Conservation (phyloP, 2,888 invertebrate genomes). For the Crematogaster levior region DNA sequence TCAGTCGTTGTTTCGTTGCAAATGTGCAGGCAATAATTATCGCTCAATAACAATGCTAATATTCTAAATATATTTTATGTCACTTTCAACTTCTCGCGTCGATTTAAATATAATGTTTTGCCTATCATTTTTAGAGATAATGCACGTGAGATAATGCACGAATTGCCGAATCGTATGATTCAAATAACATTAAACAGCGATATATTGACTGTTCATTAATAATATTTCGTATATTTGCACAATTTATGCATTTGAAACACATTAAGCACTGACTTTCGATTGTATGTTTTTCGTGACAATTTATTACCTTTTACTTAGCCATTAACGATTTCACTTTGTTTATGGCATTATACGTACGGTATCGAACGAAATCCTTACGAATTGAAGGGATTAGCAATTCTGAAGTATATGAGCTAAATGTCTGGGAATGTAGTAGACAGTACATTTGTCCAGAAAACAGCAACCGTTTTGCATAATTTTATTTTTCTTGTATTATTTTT, state of each 20-base stretch:
- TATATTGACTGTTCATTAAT: background rate
- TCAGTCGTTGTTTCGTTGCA: background rate
- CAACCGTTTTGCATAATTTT: background rate
- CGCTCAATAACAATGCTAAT: background rate
- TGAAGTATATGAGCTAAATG: background rate
- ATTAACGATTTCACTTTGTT: background rate
- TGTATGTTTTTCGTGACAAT: background rate
- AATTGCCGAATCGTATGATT: background rate
- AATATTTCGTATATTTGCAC: background rate
- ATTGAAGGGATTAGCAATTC: background rate
- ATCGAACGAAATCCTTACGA: background rate
- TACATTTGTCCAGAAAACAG: background rate
- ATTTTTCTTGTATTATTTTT: background rate
- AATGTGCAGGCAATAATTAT: background rate
- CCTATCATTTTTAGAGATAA: background rate
- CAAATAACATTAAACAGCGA: background rate
- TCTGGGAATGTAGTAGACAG: background rate
- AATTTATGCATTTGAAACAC: background rate
- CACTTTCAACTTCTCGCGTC: background rate
- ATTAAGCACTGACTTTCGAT: background rate
- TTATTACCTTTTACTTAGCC: background rate
- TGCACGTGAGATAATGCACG: background rate
- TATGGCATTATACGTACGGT: background rate
- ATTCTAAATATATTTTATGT: constrained; percentile 1
- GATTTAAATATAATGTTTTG: constrained; percentile 2